phyloP scores from a whole-genome alignment of 2,888 invertebrate genomes.

The Leptinotarsa haldemani region DNA sequence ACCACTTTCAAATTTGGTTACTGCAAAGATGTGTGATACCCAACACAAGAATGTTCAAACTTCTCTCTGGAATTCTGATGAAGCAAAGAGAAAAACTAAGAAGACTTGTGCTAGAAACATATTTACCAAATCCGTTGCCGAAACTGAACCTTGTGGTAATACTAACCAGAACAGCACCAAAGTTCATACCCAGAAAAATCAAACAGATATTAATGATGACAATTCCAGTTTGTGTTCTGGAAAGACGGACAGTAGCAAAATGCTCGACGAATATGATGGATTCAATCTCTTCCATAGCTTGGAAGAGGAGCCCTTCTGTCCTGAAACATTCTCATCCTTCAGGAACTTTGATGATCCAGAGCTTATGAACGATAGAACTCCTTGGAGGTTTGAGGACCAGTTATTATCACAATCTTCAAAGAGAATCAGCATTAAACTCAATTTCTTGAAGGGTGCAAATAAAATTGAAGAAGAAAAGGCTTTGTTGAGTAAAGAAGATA shows the following conservation, averaged over 20 bases:
- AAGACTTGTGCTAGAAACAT: conserved; percentile 13
- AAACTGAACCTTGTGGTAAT: neutral
- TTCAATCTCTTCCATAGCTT: neutral
- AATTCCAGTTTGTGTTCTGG: neutral
- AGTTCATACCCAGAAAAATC: neutral
- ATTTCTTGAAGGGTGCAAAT: neutral
- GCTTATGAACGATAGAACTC: neutral
- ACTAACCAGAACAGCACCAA: neutral
- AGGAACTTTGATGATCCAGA: neutral
- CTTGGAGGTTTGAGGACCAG: conserved; percentile 12
- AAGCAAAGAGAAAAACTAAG: neutral
- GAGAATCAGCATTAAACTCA: conserved; percentile 17
- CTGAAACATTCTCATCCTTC: neutral
- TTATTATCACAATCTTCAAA: neutral
- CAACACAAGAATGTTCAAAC: conserved; percentile 17
- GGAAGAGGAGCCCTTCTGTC: neutral
- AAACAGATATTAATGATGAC: neutral
- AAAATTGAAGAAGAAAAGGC: neutral
- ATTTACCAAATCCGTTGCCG: conserved; percentile 5
- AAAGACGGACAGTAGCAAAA: conserved; percentile 3
- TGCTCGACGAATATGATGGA: neutral
- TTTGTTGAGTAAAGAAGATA: neutral
- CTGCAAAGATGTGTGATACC: neutral
- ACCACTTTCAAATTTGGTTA: neutral
- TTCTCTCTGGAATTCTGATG: neutral